These are phyloP conservation scores for Glossosoma conforme DNA, from an alignment of 1,140 invertebrate species.

Conservation along the genomic window DNA sequence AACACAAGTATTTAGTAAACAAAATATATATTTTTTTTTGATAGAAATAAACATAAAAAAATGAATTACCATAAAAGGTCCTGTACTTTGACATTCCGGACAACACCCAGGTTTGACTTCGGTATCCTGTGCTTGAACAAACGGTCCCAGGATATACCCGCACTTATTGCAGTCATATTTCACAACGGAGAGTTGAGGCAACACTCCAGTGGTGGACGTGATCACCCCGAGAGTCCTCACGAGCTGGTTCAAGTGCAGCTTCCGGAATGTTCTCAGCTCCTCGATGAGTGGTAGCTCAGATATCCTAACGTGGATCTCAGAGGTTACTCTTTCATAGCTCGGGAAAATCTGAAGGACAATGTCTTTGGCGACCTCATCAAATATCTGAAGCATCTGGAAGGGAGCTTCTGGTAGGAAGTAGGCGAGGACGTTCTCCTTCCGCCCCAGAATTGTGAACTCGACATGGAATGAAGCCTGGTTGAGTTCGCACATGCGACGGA, in stretches of 20 bases:
- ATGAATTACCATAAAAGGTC: conserved; percentile 83
- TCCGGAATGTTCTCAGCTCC: conserved; percentile 91
- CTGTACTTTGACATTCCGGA: conserved; percentile 95
- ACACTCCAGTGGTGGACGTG: conserved; percentile 89
- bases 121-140: conserved; percentile 85
- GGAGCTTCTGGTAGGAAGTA: conserved; percentile 98
- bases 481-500: conserved; percentile 92
- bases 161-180: conserved; percentile 98
- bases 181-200: conserved; percentile 92
- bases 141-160: conserved; percentile 91
- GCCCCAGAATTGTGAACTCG: conserved; percentile 86
- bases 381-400: conserved; percentile 90
- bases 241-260: conserved; percentile 93
- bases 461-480: conserved; percentile 89
- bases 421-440: conserved; percentile 87
- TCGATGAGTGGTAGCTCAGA: conserved; percentile 93
- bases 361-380: conserved; percentile 93
- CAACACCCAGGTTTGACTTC: conserved; percentile 96
- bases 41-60: neutral
- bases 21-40: too few species aligned
- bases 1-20: too few species aligned
- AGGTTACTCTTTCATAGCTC: conserved; percentile 90
- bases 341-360: conserved; percentile 93
- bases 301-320: conserved; percentile 91
- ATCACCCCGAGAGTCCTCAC: conserved; percentile 95